Percentiles rank a stretch among this genome's conserved stretches.
These are phyloP conservation scores for Hemaris fuciformis DNA, from an alignment of 2,888 invertebrate genomes.

Conservation along the genomic window DNA sequence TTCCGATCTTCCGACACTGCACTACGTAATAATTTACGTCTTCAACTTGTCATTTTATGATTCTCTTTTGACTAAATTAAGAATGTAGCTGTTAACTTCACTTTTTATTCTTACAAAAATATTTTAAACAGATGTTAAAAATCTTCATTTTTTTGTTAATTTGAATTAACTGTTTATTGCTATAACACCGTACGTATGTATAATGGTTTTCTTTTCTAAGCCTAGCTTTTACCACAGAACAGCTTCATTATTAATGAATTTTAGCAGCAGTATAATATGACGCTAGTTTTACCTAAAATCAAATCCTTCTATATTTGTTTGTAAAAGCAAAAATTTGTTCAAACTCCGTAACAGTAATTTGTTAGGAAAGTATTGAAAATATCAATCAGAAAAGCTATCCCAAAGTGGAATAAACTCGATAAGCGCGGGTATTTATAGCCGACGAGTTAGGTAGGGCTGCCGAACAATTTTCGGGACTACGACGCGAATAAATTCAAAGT, in stretches of 20 bases:
- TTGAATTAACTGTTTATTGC: no score
- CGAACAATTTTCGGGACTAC: conserved; percentile 22
- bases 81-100: not conserved
- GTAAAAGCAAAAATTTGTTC: not conserved
- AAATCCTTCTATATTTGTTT: not conserved
- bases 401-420: conserved; percentile 42
- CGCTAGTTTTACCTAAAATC: not conserved
- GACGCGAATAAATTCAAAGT: conserved; percentile 22
- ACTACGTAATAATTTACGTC: conserved; percentile 8
- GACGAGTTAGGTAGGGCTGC: conserved; percentile 26
- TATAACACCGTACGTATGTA: no score
- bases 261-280: no score
- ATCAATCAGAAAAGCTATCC: conserved; percentile 16
- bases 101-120: not conserved
- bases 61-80: conserved; percentile 12
- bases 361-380: conserved; percentile 2
- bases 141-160: no score
- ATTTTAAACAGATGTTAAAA: no score
- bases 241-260: no score
- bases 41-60: conserved; percentile 12
- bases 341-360: not conserved
- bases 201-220: no score
- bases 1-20: conserved; percentile 62
- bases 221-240: no score
- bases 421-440: conserved; percentile 48